Percentiles rank a stretch among this genome's conserved stretches.
Evolutionary conservation across 23 tunicate genomes (phyloP).

Genomic region (Trididemnum clinides): DNA sequence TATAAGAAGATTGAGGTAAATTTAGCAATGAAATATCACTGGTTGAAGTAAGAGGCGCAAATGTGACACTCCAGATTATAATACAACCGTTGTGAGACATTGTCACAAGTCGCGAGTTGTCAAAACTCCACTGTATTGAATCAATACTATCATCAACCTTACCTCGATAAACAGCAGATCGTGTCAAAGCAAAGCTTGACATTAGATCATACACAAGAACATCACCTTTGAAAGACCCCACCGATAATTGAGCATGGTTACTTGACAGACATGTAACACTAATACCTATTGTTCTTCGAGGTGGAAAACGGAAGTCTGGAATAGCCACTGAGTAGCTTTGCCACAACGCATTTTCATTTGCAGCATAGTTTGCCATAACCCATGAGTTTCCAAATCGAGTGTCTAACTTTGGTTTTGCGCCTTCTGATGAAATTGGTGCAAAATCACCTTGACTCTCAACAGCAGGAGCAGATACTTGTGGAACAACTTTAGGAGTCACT

Average conservation of each 20-base stretch:
- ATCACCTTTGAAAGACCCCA: conserved; percentile 78
- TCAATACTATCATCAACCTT: conserved; percentile 45
- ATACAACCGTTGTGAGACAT: conserved; percentile 46
- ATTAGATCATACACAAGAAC: conserved; percentile 64
- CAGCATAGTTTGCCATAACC: conserved; percentile 17
- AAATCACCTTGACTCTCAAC: conserved; percentile 52
- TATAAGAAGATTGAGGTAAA: not conserved
- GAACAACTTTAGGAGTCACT: not conserved
- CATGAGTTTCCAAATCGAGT: conserved; percentile 17
- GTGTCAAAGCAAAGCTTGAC: conserved; percentile 36
- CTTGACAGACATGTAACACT: conserved; percentile 29
- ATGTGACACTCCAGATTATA: conserved; percentile 65
- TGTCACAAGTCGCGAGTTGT: conserved; percentile 38
- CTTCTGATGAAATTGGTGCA: conserved; percentile 48
- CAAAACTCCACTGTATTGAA: conserved; percentile 55
- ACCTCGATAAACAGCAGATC: conserved; percentile 54
- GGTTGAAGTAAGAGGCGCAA: conserved; percentile 34
- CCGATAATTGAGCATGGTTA: conserved; percentile 43
- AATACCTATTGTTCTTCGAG: conserved; percentile 32
- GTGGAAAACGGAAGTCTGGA: conserved; percentile 37
- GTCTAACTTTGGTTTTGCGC: conserved; percentile 29
- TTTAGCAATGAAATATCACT: conserved; percentile 36
- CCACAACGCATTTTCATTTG: conserved; percentile 50
- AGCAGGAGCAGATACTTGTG: conserved; percentile 7
- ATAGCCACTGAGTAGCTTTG: not conserved